phyloP scores from a whole-genome alignment of 64 coral and sea anemone species.

The Acropora yongei region DNA sequence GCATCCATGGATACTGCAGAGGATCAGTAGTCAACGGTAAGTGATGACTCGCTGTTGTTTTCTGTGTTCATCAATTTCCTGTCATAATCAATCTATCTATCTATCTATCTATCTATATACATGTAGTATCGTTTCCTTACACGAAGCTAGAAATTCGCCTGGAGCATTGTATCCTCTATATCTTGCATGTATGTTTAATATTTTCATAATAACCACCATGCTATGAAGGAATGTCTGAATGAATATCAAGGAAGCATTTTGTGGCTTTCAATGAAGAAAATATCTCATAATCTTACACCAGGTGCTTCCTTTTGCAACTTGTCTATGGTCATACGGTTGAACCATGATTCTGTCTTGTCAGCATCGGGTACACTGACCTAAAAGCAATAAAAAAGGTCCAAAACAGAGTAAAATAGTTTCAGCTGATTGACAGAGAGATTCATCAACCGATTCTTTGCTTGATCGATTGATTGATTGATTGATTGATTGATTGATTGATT shows the following conservation, averaged over 20 bases:
- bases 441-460: no score
- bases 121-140: no score
- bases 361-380: slow-evolving; percentile 95
- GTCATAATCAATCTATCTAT: no score
- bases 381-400: neutral
- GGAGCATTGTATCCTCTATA: no score
- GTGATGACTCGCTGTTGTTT: neutral
- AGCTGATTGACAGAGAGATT: neutral
- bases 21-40: neutral
- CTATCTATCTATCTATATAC: no score
- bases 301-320: slow-evolving; percentile 76
- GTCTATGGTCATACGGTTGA: slow-evolving; percentile 90
- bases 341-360: slow-evolving; percentile 97
- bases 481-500: no score
- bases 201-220: no score
- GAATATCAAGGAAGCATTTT: no score
- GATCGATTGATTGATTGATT: no score
- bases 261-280: neutral
- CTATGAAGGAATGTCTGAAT: no score
- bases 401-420: neutral
- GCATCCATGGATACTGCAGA: slow-evolving; percentile 79
- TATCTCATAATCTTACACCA: slow-evolving; percentile 38
- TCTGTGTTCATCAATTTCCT: neutral
- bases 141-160: no score
- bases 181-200: no score